Percentiles rank a stretch among this genome's conserved stretches.
Evolutionary conservation across 1,140 invertebrate genomes (phyloP).

Genomic region (Vollenhovia emeryi): DNA sequence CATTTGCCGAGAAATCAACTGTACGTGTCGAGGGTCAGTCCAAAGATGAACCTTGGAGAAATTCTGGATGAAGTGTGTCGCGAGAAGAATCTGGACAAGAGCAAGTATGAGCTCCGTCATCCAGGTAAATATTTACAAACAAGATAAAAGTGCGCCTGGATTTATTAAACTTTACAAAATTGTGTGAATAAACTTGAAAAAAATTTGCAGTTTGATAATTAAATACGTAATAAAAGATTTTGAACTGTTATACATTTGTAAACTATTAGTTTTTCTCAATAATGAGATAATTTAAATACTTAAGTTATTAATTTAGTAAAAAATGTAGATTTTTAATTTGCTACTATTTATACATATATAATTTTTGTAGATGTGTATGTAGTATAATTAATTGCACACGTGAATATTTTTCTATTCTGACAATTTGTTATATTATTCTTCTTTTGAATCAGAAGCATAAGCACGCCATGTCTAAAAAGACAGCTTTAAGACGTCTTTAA

Average conservation of each 20-base stretch:
- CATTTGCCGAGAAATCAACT: conserved; percentile 94
- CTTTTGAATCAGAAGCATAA: too few species aligned
- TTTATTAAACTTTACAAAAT: background rate
- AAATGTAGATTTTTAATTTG: too few species aligned
- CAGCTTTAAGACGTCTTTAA: too few species aligned
- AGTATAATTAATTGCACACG: too few species aligned
- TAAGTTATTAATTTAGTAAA: too few species aligned
- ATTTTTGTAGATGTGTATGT: too few species aligned
- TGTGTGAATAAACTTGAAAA: background rate
- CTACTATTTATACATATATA: too few species aligned
- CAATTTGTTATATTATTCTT: too few species aligned
- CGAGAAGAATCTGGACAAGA: conserved; percentile 92
- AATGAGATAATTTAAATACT: too few species aligned
- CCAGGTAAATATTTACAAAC: conserved; percentile 86
- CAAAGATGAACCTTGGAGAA: conserved; percentile 88
- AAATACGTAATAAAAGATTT: background rate
- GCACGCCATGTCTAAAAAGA: too few species aligned
- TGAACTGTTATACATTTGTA: background rate
- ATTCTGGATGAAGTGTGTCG: conserved; percentile 91
- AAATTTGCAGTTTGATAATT: background rate
- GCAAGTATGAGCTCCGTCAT: conserved; percentile 92
- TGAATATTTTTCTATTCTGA: too few species aligned
- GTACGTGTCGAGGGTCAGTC: conserved; percentile 90
- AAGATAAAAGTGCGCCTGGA: background rate
- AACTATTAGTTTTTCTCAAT: too few species aligned